A percentile compares a stretch with the other conserved stretches of the same genome.
Evolutionary conservation across 2,888 invertebrate species (phyloP).

Genomic region (Nysson spinosus): DNA sequence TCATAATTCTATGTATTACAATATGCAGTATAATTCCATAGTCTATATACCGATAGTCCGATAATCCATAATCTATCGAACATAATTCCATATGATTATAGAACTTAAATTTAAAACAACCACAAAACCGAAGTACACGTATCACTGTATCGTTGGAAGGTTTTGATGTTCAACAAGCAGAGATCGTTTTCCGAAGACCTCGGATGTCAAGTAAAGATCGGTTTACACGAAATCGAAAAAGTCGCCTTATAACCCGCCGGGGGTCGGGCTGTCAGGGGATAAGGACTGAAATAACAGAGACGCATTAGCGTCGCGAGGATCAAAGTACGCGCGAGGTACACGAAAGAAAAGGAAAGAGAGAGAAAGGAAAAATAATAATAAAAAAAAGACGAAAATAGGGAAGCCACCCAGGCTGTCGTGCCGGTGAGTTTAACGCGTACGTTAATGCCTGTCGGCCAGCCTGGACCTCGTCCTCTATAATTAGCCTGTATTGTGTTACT

Average conservation of each 20-base stretch:
- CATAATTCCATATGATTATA: no score
- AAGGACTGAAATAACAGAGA: conserved; percentile 74
- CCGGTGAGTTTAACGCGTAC: conserved; percentile 66
- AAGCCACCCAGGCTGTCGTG: conserved; percentile 71
- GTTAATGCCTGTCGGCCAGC: conserved; percentile 65
- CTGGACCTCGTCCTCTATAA: conserved; percentile 71
- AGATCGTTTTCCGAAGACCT: no score
- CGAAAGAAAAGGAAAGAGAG: conserved; percentile 27
- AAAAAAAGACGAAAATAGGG: conserved; percentile 70
- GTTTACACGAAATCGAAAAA: conserved; percentile 64
- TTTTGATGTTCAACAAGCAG: no score
- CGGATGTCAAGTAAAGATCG: conserved; percentile 49
- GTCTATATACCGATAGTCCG: no score
- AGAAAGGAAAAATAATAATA: conserved; percentile 45
- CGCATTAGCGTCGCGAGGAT: conserved; percentile 72
- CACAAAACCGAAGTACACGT: no score
- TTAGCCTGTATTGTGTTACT: conserved; percentile 75
- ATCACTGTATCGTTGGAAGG: conserved; percentile 29
- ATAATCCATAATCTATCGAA: no score
- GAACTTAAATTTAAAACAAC: no score
- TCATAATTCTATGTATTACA: no score
- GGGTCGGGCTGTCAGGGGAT: conserved; percentile 61
- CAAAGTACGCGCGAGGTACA: conserved; percentile 66
- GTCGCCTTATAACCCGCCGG: conserved; percentile 34
- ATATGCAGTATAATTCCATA: no score